Base-by-base conservation (phyloP, 2,113 vertebrate genomes). In the Nothoprocta perdicaria region DNA sequence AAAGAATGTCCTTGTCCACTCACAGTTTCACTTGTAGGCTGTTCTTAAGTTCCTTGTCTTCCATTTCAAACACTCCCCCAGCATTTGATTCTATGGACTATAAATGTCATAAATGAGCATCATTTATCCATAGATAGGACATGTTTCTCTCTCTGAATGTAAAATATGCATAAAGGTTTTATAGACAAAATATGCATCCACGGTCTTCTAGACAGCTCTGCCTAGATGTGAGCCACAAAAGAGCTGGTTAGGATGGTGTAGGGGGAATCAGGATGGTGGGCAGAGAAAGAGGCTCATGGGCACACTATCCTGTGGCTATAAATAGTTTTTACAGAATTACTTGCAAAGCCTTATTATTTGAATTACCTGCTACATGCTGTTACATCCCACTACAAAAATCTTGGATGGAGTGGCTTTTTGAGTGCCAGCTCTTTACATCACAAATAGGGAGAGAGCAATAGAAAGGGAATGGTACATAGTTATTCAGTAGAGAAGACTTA, bases 401-500 rank as follows among this genome's bases (percentile, higher is more conserved):
- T 58, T 63, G 7, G 6, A 18, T 12, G 2, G 2, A 6, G 3
- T 0, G 33, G 5, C 3, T 68, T 68, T 71, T 53, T 27, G 68
- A 9, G 7, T 68, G 61, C 12, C 27, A 40, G 17, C 12, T 14
- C 6, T n/a, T 75, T 68, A 62, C 6, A 12, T 33, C n/a, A 15
- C 2, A 48, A 16, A 31, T 7, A 71, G 45, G 69, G 31, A 26
- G 16, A 76, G 12, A 3, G 68, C 8, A 24, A 33, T 5, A 48
- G 5, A 10, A 84, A 86, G 16, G 29, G 10, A 52, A 8, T 23
- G 24, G 52, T 84, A 73, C 12, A 76, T 11, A 15, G 10, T 53
- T 4, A 8, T 60, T 80, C 38, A 40, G 43, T 55, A 67, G 2
- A 83, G 22, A 76, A 62, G 2, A 11, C 18, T 48, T 45, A 45